phyloP scores from a whole-genome alignment of 2,888 invertebrate species.

The Craniophora ligustri region DNA sequence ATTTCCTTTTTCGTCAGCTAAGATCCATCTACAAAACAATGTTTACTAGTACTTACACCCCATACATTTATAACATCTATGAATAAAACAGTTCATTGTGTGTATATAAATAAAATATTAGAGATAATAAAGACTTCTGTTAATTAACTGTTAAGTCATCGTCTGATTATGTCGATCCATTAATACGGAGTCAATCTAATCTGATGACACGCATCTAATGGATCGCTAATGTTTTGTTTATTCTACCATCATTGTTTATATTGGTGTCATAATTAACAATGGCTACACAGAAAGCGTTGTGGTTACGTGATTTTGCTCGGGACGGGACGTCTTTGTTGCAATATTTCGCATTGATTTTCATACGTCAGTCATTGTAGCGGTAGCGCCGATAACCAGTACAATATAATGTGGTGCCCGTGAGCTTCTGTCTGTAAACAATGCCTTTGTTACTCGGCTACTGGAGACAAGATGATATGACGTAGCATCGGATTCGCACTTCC shows the following conservation, averaged over 20 bases:
- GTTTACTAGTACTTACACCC: constrained; percentile 1
- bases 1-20: too few species aligned
- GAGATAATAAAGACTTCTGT: not conserved
- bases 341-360: constrained; percentile 48
- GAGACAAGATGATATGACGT: constrained; percentile 60
- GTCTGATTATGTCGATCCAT: constrained; percentile 28
- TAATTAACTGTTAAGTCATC: constrained; percentile 10
- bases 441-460: constrained; percentile 71
- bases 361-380: constrained; percentile 44
- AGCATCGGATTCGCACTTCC: constrained; percentile 59
- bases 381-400: constrained; percentile 44
- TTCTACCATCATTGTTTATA: constrained; percentile 43
- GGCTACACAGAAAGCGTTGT: constrained; percentile 24
- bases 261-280: constrained; percentile 44
- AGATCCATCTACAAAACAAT: not conserved
- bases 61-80: constrained; percentile 9
- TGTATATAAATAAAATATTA: constrained; percentile 10
- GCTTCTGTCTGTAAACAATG: constrained; percentile 68
- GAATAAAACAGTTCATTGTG: constrained; percentile 14
- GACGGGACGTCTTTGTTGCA: constrained; percentile 46
- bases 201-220: constrained; percentile 44
- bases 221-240: constrained; percentile 50
- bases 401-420: constrained; percentile 36
- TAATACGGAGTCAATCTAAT: constrained; percentile 44
- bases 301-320: constrained; percentile 42